A percentile compares a stretch with the other conserved stretches of the same genome.
Conservation (phyloP, 1,140 invertebrate genomes). For the Spodoptera litura region DNA sequence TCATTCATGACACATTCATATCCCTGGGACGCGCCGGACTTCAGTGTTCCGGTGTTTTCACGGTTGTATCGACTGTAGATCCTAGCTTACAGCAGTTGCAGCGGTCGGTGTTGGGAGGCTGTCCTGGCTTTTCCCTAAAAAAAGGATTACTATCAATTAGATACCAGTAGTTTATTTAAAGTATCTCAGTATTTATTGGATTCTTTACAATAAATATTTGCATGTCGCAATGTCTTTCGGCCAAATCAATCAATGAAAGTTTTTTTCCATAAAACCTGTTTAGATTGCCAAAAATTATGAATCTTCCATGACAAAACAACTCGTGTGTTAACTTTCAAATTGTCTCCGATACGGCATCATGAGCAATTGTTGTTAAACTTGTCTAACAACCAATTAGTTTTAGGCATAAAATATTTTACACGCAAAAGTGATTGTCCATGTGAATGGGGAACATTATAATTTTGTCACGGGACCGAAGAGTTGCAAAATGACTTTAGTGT, state of each 20-base stretch:
- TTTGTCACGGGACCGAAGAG: not conserved
- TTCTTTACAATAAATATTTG: too few species aligned
- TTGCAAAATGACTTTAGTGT: not conserved
- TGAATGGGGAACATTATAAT: not conserved
- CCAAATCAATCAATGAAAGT: slow-evolving; percentile 17
- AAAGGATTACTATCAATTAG: too few species aligned
- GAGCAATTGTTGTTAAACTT: slow-evolving; percentile 40
- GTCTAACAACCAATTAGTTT: slow-evolving; percentile 17
- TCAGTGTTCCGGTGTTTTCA: too few species aligned
- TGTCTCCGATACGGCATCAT: slow-evolving; percentile 37
- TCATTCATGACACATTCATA: too few species aligned
- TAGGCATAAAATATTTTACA: slow-evolving; percentile 34
- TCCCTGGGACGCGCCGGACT: too few species aligned
- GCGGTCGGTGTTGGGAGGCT: too few species aligned
- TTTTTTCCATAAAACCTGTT: slow-evolving; percentile 14
- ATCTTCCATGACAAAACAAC: slow-evolving; percentile 33
- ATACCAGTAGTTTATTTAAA: too few species aligned
- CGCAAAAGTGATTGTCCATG: slow-evolving; percentile 5
- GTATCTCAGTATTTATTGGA: too few species aligned
- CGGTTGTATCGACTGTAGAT: too few species aligned
- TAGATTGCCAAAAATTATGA: not conserved
- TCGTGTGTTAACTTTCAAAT: slow-evolving; percentile 43
- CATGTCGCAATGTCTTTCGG: not conserved
- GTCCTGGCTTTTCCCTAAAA: too few species aligned
- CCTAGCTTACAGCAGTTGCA: too few species aligned